These are phyloP conservation scores for Eulithis testata DNA, from an alignment of 2,888 invertebrate genomes.

Conservation along the genomic window DNA sequence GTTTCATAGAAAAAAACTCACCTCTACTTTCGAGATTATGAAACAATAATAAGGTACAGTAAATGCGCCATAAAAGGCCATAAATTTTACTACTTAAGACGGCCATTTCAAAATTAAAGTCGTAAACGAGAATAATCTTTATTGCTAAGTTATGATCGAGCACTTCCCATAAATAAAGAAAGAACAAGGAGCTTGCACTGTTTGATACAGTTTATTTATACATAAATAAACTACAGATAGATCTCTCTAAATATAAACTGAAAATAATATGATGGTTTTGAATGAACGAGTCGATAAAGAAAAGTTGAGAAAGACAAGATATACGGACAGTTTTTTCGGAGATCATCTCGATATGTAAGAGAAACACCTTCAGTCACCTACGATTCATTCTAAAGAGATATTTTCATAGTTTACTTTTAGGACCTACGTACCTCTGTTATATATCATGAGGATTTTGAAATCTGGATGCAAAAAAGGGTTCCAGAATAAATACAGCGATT, in stretches of 20 bases:
- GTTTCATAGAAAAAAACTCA: constrained; percentile 4
- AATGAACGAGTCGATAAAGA: no score
- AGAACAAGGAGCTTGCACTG: constrained; percentile 3
- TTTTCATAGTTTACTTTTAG: no score
- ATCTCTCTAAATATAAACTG: not conserved
- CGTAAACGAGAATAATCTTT: constrained; percentile 48
- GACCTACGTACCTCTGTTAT: not conserved
- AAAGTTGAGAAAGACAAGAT: no score
- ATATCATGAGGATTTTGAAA: not conserved
- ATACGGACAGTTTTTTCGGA: no score
- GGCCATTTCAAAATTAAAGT: constrained; percentile 33
- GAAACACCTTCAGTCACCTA: no score
- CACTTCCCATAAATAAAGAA: constrained; percentile 26
- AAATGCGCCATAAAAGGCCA: constrained; percentile 27
- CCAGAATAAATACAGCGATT: constrained; percentile 44
- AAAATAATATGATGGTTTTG: no score
- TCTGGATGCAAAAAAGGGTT: constrained; percentile 11
- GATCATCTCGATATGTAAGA: no score
- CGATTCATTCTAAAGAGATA: no score
- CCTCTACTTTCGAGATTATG: constrained; percentile 33
- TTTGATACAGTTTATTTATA: not conserved
- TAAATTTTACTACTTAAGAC: constrained; percentile 33
- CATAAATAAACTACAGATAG: not conserved
- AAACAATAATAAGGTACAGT: constrained; percentile 37
- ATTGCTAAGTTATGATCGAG: constrained; percentile 33